Conservation (phyloP, 2,888 invertebrate species). For the Agrochola litura region DNA sequence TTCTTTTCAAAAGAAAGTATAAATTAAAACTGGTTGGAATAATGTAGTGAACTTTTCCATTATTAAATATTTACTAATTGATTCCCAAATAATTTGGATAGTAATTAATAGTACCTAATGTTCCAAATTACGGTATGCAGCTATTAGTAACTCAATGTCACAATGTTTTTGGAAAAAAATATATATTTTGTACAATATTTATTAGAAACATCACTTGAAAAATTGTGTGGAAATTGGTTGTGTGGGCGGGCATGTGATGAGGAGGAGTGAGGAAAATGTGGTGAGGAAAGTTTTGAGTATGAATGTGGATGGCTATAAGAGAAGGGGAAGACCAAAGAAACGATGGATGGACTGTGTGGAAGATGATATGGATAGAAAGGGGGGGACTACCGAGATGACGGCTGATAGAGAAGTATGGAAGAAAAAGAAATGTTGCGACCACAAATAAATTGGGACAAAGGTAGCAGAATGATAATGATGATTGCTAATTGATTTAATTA, state of each 20-base stretch:
- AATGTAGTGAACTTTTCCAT: not conserved
- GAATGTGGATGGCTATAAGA: too few relatives aligned
- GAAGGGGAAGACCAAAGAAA: too few relatives aligned
- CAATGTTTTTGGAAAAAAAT: not conserved
- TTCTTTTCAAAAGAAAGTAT: too few relatives aligned
- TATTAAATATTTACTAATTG: slow-evolving; percentile 25
- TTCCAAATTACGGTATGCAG: not conserved
- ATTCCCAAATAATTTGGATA: not conserved
- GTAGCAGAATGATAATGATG: too few relatives aligned
- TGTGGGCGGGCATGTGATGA: too few relatives aligned
- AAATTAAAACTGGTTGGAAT: not conserved
- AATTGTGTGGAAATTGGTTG: too few relatives aligned
- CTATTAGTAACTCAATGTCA: slow-evolving; percentile 5
- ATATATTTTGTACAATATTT: not conserved
- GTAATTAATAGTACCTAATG: slow-evolving; percentile 14
- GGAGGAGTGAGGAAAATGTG: too few relatives aligned
- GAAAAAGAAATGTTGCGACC: not conserved
- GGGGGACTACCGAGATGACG: not conserved
- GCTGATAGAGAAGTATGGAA: not conserved
- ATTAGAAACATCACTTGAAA: too few relatives aligned
- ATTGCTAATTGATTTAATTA: not conserved
- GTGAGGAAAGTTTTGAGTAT: too few relatives aligned
- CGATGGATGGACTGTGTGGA: too few relatives aligned
- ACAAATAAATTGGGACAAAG: not conserved
- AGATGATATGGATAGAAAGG: too few relatives aligned